These are phyloP conservation scores for Schizopygopsis pylzovi DNA, from an alignment of 2,797 vertebrate genomes.

Conservation along the genomic window DNA sequence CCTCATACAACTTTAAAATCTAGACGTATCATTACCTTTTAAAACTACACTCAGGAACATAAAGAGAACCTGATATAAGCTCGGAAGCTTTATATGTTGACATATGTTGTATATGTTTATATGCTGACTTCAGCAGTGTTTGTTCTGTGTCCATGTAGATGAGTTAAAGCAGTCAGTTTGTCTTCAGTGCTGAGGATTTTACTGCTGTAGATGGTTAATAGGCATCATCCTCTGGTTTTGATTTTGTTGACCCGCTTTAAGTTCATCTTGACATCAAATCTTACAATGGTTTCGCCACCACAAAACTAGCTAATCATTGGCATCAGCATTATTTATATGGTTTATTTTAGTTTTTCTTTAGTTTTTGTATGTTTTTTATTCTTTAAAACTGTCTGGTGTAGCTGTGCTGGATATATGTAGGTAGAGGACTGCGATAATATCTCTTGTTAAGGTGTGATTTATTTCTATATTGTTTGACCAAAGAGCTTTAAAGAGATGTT, in stretches of 20 bases:
- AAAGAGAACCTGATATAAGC: not conserved
- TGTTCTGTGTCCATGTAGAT: not conserved
- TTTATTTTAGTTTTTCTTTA: not conserved
- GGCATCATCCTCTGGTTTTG: slow-evolving; percentile 6
- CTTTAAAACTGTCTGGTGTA: not conserved
- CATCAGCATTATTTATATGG: slow-evolving; percentile 22
- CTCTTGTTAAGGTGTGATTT: slow-evolving; percentile 13
- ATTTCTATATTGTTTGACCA: not conserved
- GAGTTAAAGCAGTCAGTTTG: not conserved
- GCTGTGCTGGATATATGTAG: not conserved
- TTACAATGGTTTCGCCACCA: not conserved
- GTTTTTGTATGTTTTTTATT: not conserved
- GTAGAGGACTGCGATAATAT: slow-evolving; percentile 1
- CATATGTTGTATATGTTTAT: too few relatives aligned
- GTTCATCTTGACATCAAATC: not conserved
- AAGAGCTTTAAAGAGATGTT: slow-evolving; percentile 11
- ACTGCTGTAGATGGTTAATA: not conserved
- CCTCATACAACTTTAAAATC: not conserved
- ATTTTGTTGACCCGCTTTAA: slow-evolving; percentile 19
- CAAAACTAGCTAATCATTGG: slow-evolving; percentile 22
- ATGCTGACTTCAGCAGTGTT: not conserved
- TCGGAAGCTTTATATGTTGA: not conserved
- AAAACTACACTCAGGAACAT: not conserved
- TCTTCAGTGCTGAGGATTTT: slow-evolving; percentile 2
- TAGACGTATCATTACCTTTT: not conserved